These are phyloP conservation scores for Tangara arthus DNA, from an alignment of 2,797 vertebrate genomes.

Conservation along the genomic window DNA sequence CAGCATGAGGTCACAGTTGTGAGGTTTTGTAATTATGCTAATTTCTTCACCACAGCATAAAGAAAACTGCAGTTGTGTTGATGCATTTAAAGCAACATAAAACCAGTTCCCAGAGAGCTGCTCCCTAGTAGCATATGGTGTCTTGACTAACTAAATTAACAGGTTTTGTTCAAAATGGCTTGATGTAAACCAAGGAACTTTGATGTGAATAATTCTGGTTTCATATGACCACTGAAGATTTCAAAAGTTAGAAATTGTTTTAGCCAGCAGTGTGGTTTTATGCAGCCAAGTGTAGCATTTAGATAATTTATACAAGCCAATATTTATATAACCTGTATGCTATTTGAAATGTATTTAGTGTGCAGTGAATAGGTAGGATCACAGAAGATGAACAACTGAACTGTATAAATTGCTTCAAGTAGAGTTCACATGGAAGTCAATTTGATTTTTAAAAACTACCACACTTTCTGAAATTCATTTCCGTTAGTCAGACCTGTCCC, in stretches of 20 bases:
- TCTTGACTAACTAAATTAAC: background rate
- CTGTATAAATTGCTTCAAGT: background rate
- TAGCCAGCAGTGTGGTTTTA: background rate
- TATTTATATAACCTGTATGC: background rate
- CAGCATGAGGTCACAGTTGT: background rate
- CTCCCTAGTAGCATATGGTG: background rate
- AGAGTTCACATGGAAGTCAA: background rate
- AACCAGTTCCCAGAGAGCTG: background rate
- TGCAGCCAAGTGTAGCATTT: background rate
- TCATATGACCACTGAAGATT: background rate
- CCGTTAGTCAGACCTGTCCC: background rate
- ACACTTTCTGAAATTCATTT: background rate
- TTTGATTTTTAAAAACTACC: background rate
- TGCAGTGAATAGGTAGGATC: background rate
- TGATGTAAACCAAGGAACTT: background rate
- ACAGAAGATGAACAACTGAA: background rate
- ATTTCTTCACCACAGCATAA: background rate
- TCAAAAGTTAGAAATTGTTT: background rate
- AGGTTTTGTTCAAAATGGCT: background rate
- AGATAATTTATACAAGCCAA: background rate
- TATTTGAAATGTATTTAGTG: background rate
- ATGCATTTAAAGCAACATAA: background rate
- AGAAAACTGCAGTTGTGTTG: background rate
- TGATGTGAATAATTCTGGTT: background rate
- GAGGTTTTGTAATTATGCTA: background rate